Evolutionary conservation across 2,888 invertebrate genomes (phyloP).

Genomic region (Dione vanillae): DNA sequence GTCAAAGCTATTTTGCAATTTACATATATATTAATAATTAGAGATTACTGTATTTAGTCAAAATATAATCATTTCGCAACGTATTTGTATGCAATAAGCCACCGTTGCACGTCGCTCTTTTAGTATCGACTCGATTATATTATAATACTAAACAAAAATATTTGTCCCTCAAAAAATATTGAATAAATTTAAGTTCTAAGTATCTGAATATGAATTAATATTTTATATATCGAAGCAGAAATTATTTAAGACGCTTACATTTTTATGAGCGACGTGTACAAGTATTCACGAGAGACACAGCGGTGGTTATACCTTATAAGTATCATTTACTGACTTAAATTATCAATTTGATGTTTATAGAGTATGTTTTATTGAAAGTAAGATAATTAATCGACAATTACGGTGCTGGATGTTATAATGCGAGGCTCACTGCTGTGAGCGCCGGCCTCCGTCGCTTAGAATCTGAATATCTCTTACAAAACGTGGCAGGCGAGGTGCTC

Average conservation of each 20-base stretch:
- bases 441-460: slow-evolving; percentile 61
- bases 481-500: slow-evolving; percentile 60
- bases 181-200: no score
- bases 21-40: no score
- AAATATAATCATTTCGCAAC: not conserved
- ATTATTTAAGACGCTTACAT: slow-evolving; percentile 64
- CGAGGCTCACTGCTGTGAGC: slow-evolving; percentile 77
- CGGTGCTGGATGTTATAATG: slow-evolving; percentile 78
- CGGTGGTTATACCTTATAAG: slow-evolving; percentile 77
- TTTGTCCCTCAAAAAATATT: not conserved
- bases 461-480: slow-evolving; percentile 71
- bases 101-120: not conserved
- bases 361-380: slow-evolving; percentile 80
- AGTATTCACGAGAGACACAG: slow-evolving; percentile 63
- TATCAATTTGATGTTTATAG: slow-evolving; percentile 78
- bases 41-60: no score
- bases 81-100: not conserved
- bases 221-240: slow-evolving; percentile 63
- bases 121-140: not conserved
- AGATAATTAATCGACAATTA: slow-evolving; percentile 83
- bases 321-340: slow-evolving; percentile 72
- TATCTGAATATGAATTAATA: slow-evolving; percentile 48
- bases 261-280: slow-evolving; percentile 66
- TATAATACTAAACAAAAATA: not conserved
- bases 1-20: no score